Conservation (phyloP, 2,797 vertebrate species). For the Cuniculus paca region DNA sequence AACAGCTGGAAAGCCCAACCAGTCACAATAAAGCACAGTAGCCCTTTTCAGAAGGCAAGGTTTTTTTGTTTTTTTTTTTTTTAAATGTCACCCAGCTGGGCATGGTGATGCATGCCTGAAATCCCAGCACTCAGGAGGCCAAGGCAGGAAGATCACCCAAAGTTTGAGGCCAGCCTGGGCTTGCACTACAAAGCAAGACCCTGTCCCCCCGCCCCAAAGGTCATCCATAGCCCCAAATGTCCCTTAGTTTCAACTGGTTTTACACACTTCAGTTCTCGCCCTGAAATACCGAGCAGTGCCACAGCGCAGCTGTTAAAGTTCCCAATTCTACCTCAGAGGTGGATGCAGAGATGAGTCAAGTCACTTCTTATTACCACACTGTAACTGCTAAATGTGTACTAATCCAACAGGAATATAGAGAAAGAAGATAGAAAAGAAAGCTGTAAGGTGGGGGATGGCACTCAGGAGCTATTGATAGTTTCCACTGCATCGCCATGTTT, state of each 20-base stretch:
- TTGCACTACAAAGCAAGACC: not conserved
- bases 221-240: conserved; percentile 61
- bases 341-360: conserved; percentile 58
- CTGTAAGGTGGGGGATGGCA: not conserved
- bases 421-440: conserved; percentile 49
- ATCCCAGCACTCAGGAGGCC: not conserved
- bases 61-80: not conserved
- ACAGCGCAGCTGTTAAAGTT: conserved; percentile 46
- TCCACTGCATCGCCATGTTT: conserved; percentile 14
- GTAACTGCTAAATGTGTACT: conserved; percentile 50
- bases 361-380: conserved; percentile 29
- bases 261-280: conserved; percentile 58
- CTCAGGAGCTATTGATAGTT: not conserved
- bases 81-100: not conserved
- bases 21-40: conserved; percentile 69
- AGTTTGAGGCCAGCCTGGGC: not conserved
- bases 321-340: conserved; percentile 60
- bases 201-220: too few species aligned
- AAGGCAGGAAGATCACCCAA: not conserved
- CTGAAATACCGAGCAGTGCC: conserved; percentile 30
- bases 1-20: conserved; percentile 70
- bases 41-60: conserved; percentile 53
- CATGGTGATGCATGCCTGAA: not conserved
- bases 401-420: conserved; percentile 52
- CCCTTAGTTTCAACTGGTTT: conserved; percentile 49